Base-by-base conservation (phyloP, 2,888 invertebrate species). In the Brachyopa scutellaris region DNA sequence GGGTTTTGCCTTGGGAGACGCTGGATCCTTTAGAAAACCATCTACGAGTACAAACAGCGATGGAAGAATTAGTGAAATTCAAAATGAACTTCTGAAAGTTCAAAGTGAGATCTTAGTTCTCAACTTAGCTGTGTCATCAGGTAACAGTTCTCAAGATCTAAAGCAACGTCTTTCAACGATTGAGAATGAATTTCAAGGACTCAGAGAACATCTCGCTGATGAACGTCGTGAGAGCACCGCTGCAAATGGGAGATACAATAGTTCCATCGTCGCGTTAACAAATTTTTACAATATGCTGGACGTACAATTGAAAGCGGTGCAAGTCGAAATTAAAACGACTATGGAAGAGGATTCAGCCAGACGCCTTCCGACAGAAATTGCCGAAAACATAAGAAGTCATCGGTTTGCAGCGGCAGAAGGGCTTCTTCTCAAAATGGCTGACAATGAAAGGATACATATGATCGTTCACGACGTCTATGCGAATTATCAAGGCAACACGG, bases 401-500 rank as follows among this genome's bases (percentile, higher is more conserved):
- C 26, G 17, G 1, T 73, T 57, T 49, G 19, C 3, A 1, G 13
- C 19, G 0, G 73, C 64, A 5, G 29, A 66, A 31, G 15, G 13
- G 1, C 55, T 49, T 7, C 15, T 73, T 1, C 1, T 15, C 0
- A 23, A 45, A 6, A 31, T 57, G 21, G 9, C 6, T 1, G 29
- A 57, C 15, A 17, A 31, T 2, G 7, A 7, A 0, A 55, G 33
- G 7, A 40, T 57, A 1, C 3, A 11, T 0, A n/a, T 31, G 11
- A 49, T 73, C 0, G 47, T 73, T 4, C 11, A 57, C 2, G 42
- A 40, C 5, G 47, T 38, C n/a, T 73, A 73, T 11, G 47, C 38
- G 3, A 21, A 57, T 7, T 8, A 17, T 1, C 36, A 21, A 11
- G 40, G 21, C 8, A 31, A 57, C 5, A 11, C 38, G 0, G 26